Conservation (phyloP, 2,888 invertebrate species). For the Polyommatus icarus region DNA sequence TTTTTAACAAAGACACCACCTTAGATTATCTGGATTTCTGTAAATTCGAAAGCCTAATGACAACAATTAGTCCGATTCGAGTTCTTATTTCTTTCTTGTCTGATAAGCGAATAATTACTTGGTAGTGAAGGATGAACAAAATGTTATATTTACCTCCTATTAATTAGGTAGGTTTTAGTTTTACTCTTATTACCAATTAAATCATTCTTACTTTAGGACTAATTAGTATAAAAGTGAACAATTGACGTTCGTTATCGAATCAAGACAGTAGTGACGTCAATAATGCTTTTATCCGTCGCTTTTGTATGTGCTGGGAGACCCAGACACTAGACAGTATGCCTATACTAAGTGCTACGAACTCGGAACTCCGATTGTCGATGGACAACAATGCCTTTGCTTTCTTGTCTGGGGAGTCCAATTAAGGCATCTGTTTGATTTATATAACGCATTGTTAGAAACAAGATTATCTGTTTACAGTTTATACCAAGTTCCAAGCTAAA, state of each 20-base stretch:
- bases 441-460: background rate
- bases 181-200: no score
- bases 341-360: conserved; percentile 60
- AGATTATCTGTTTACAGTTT: background rate
- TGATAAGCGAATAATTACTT: no score
- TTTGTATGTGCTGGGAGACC: conserved; percentile 58
- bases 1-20: no score
- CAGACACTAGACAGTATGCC: conserved; percentile 60
- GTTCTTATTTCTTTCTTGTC: no score
- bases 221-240: background rate
- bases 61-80: no score
- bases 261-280: background rate
- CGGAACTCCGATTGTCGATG: conserved; percentile 66
- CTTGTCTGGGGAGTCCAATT: conserved; percentile 60
- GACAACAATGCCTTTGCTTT: conserved; percentile 60
- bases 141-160: no score
- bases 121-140: no score
- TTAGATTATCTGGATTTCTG: no score
- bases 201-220: background rate
- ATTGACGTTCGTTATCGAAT: conserved; percentile 16
- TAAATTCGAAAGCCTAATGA: no score
- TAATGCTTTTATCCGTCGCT: conserved; percentile 47
- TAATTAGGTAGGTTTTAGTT: no score
- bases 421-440: conserved; percentile 49
- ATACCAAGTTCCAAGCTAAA: background rate